Evolutionary conservation across 2,888 invertebrate species (phyloP), one percentile per base, ranked within the genome.

Genomic region (Andrena bucephala): DNA sequence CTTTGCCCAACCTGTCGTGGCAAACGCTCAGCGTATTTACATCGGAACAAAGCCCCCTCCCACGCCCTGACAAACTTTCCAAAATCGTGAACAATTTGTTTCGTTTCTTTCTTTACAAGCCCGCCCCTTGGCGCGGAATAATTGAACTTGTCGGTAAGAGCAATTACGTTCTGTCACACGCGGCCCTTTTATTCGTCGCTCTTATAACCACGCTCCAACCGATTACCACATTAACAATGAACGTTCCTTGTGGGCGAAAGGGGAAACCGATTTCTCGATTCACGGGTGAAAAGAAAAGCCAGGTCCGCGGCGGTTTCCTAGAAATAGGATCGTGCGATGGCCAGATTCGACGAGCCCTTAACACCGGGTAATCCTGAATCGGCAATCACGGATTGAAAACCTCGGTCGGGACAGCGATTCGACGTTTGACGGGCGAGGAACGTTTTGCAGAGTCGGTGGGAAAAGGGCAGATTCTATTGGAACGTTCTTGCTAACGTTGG

Each of bases 341-440:
- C 54, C 52, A 36, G 48, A 62, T 59, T 79, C 72, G 70, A 79
- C 74, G 78, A 57, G 73, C n/a, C 74, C 68, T 87, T 86, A 86
- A 86, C 87, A 69, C 74, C 74, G 71, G 69, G 79, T 86, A 86
- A 86, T 87, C 86, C 80, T 81, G 86, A 84, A 86, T 87, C 84
- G 80, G 80, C 86, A 86, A 87, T 85, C 84, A 82, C 75, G 63
- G 42, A 68, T 75, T 72, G 85, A 77, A 77, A 82, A 81, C 69
- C 73, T 72, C 77, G 75, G 66, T 79, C 80, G 72, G 73, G 52
- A 72, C 42, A 31, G 81, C 71, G 68, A 81, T 79, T 86, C 74
- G 78, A 68, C 73, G 81, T 81, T 87, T 81, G 72, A 81, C 83
- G 71, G 59, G 50, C 67, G 13, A 62, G 66, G 31, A 78, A 78